Base-by-base conservation (phyloP, 2,797 vertebrate genomes). In the Somateria mollissima region DNA sequence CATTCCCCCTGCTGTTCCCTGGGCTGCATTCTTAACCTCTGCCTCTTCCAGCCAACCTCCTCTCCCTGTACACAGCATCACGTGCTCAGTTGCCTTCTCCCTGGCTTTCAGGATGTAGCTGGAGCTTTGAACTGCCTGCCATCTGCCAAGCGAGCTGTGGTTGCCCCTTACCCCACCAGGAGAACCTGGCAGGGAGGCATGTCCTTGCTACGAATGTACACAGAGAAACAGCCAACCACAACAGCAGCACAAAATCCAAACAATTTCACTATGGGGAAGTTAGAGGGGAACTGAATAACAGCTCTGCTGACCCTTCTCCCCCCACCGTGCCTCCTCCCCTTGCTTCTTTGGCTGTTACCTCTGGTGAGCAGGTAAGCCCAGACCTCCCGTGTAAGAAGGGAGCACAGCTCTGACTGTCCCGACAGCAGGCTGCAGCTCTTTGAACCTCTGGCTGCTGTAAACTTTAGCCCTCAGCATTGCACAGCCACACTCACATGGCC, bases 251-350 rank as follows among this genome's bases (percentile, higher is more conserved):
- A 28, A 39, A 41, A 84, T 20, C 45, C 88, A 81, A 71, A 27
- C 37, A 34, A 43, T 34, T 65, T 53, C 70, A 9, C 25, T 7
- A 0, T 7, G 51, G 54, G n/a, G 58, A 64, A 24, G 51, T 24
- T 8, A 6, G 43, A 34, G 60, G 41, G 39, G 34, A 75, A 5
- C n/a, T 2, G 14, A 71, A 8, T 51, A 32, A 30, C 4, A 2
- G 32, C 39, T 58, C 64, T 30, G 43, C 83, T 28, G 39, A 34
- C 11, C 14, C 51, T 36, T 61, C 41, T 69, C 17, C 43, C 16
- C 27, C 6, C 0, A 1, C 28, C 1, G 0, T 13, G 6, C 18
- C 8, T 18, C 16, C 17, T 19, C 18, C 18, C 30, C 7, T 32
- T 8, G 7, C 30, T n/a, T 39, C n/a, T 34, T 14, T 22, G 25